Evolutionary conservation across 1,140 invertebrate genomes (phyloP).

Genomic region (Maniola jurtina): DNA sequence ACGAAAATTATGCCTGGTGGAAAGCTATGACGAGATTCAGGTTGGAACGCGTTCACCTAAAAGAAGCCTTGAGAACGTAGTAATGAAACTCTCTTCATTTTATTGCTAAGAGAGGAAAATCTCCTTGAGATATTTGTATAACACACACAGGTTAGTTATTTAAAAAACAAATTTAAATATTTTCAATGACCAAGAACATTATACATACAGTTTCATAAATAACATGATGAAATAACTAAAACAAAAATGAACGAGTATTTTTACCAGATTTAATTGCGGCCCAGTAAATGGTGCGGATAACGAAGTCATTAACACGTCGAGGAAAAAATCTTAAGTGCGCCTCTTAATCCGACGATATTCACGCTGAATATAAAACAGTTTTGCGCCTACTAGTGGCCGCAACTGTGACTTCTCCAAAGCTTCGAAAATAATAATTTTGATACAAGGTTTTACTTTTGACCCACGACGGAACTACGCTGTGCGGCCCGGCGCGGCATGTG

Average conservation of each 20-base stretch:
- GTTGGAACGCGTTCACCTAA: too few species aligned
- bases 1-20: too few species aligned
- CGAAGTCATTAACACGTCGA: constrained; percentile 9
- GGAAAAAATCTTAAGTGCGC: constrained; percentile 14
- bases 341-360: constrained; percentile 14
- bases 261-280: constrained; percentile 1
- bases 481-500: too few species aligned
- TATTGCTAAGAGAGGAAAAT: too few species aligned
- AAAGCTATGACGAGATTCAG: too few species aligned
- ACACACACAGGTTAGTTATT: too few species aligned
- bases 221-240: neutral
- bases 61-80: too few species aligned
- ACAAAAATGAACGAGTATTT: constrained; percentile 2
- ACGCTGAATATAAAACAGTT: constrained; percentile 11
- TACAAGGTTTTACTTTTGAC: neutral
- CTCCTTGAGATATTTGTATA: too few species aligned
- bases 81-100: too few species aligned
- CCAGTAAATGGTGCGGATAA: constrained; percentile 8
- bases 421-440: neutral
- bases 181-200: neutral
- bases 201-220: neutral
- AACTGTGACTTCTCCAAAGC: neutral
- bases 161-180: too few species aligned
- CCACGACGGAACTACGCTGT: too few species aligned
- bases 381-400: neutral